Evolutionary conservation across 2,888 invertebrate species (phyloP), one percentile per base, ranked within the genome.

Genomic region (Diarsia rubi): DNA sequence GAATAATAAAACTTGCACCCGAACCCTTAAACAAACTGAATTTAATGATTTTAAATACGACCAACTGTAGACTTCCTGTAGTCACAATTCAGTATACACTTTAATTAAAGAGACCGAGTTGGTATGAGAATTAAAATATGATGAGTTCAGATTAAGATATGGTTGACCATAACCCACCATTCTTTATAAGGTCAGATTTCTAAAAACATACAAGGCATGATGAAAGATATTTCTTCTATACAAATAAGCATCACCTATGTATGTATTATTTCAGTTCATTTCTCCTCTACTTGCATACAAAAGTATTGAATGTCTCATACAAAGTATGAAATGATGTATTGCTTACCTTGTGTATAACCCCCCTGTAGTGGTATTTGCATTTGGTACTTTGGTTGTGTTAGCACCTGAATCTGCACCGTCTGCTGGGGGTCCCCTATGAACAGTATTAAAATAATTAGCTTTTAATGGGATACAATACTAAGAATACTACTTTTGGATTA

Each of bases 341-440:
- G 65, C 66, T 67, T 79, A 91, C 97, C 97, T 93, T 98, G 98
- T 81, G 97, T 98, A 88, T 98, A 94, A 4, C 1, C 57, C 47
- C 98, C 97, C 88, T 98, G 98, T 87, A 98, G 97, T 0, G 98
- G 98, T 90, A 98, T 98, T 86, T 98, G 98, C 94, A 98, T 97
- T 90, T 98, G 98, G 92, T 98, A 98, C 90, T 98, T 98, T 4
- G 98, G 98, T 83, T 97, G 97, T 79, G 96, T 97, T 49, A 98
- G 95, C 82, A 98, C 98, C 93, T 98, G 98, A 79, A 98, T 98
- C 93, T 98, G 98, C 59, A 98, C 98, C 59, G 98, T 98, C 86
- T 97, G 98, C 86, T 98, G 98, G 1, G 98, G 98, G 89, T 98
- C 98, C 85, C 97, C 97, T 96, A 88, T 5, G 11, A 62, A 73